A percentile compares a stretch with the other conserved stretches of the same genome.
These are phyloP conservation scores for Diplazon laetatorius DNA, from an alignment of 2,888 invertebrate species.

Conservation along the genomic window DNA sequence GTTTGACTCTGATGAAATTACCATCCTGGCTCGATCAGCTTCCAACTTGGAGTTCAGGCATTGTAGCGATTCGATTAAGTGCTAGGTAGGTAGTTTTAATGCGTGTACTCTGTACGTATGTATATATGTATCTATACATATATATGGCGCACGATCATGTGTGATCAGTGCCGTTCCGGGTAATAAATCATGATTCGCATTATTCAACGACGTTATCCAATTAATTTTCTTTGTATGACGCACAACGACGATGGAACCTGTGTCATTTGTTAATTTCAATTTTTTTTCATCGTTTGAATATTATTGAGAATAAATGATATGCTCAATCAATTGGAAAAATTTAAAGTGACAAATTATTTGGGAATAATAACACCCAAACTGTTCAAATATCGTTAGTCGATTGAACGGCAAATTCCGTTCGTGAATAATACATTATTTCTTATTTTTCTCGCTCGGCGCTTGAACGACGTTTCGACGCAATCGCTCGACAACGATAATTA, in stretches of 20 bases:
- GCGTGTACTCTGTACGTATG: constrained; percentile 67
- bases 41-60: constrained; percentile 61
- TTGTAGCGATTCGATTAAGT: constrained; percentile 49
- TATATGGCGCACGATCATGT: constrained; percentile 60
- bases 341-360: too few species aligned
- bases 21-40: constrained; percentile 62
- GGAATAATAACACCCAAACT: too few species aligned
- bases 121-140: constrained; percentile 64
- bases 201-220: constrained; percentile 41
- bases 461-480: too few species aligned
- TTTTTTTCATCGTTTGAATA: background rate
- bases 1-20: constrained; percentile 22
- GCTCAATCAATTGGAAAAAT: too few species aligned
- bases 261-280: background rate
- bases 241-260: background rate
- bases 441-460: too few species aligned
- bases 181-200: constrained; percentile 67
- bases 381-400: too few species aligned
- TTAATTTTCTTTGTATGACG: background rate
- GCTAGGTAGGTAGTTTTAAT: constrained; percentile 67
- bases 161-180: constrained; percentile 66
- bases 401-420: too few species aligned
- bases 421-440: too few species aligned
- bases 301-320: background rate
- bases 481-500: too few species aligned